phyloP scores from a whole-genome alignment of 2,888 invertebrate genomes.

The Galerucella pusilla region DNA sequence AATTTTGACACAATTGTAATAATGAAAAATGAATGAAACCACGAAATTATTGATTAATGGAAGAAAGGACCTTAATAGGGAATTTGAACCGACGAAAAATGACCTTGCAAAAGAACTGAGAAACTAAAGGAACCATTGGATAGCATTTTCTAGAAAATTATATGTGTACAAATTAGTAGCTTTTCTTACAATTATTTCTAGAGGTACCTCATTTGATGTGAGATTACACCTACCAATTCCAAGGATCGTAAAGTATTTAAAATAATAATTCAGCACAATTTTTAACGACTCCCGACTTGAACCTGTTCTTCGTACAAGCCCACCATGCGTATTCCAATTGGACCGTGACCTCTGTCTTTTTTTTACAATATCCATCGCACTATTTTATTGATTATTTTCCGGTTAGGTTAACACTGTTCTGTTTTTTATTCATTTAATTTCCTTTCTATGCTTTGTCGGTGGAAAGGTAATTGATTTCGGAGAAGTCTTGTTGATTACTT shows the following conservation, averaged over 20 bases:
- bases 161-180: too few relatives aligned
- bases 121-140: too few relatives aligned
- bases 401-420: constrained; percentile 6
- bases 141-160: too few relatives aligned
- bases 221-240: too few relatives aligned
- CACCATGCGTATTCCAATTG: constrained; percentile 12
- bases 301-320: neutral
- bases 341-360: constrained; percentile 7
- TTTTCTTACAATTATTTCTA: too few relatives aligned
- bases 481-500: constrained; percentile 16
- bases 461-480: constrained; percentile 16
- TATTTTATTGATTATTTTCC: constrained; percentile 20
- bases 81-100: constrained; percentile 5
- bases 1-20: constrained; percentile 43
- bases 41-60: constrained; percentile 44
- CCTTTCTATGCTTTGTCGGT: constrained; percentile 9
- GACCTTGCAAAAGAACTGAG: neutral
- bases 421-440: constrained; percentile 20
- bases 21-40: constrained; percentile 41
- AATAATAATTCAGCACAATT: neutral
- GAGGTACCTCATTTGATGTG: too few relatives aligned
- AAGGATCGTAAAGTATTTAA: too few relatives aligned
- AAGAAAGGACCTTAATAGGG: constrained; percentile 39
- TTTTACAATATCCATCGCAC: neutral
- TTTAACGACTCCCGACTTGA: neutral